Evolutionary conservation across 2,797 vertebrate species (phyloP), one percentile per base, ranked within the genome.

Genomic region (Aphelocoma californica): DNA sequence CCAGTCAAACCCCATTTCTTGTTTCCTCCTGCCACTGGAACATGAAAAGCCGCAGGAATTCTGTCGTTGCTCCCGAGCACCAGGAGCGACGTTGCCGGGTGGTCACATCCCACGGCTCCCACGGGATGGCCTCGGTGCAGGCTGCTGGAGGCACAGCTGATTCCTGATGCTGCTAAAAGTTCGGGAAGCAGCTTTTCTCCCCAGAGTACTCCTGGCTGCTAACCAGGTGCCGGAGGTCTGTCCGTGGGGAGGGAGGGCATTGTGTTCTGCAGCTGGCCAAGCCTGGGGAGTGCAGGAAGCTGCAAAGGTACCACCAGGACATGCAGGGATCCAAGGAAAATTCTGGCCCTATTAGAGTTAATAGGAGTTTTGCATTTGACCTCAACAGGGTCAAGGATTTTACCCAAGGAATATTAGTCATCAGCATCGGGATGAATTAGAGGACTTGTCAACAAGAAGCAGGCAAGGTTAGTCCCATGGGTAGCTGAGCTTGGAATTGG

Each of bases 401-500:
- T 60, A 91, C 75, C 84, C 74, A 2, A 58, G 79, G 34, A 85
- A 20, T 4, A 47, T 94, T 74, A 92, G 81, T 93, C 93, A 90
- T 19, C 84, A 8, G 74, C 16, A 72, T 29, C 1, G 0, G 60
- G 71, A 90, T 58, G 77, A 90, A 92, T 86, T 86, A 90, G 85
- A 75, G 2, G 5, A 51, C 57, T 72, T 91, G 92, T 92, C 86
- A 94, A 50, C 92, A 91, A 90, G 81, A 45, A 70, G 67, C 72
- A 92, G 88, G 84, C 81, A 71, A 67, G 34, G 84, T 64, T 74
- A 16, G 40, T 93, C 93, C 92, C 91, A 6, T 1, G 69, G 93
- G 92, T 47, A 42, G 67, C 89, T 44, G 71, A 66, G 47, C 64
- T 69, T 0, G 29, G 84, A 58, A 25, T 25, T 3, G 15, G 64